These are phyloP conservation scores for Sclerurus mexicanus DNA, from an alignment of 2,113 vertebrate species.

Conservation along the genomic window DNA sequence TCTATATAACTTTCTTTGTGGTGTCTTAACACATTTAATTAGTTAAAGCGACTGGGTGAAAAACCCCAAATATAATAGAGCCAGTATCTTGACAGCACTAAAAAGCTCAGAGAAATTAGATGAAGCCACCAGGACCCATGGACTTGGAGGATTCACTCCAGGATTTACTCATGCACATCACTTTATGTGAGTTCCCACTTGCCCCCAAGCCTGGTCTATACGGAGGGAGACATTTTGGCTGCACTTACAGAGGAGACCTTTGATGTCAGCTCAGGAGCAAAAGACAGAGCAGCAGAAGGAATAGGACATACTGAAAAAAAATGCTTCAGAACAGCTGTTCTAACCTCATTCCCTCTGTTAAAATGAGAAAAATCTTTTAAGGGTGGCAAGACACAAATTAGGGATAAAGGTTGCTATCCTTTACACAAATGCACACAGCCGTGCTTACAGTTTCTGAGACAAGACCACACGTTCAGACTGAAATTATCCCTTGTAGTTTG, in stretches of 20 bases:
- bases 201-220: not conserved
- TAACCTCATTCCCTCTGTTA: not conserved
- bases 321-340: not conserved
- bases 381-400: not conserved
- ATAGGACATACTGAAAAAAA: not conserved
- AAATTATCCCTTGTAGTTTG: not conserved
- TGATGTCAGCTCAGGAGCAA: not conserved
- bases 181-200: not conserved
- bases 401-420: not conserved
- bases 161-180: not conserved
- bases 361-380: not conserved
- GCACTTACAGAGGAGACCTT: not conserved
- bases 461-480: not conserved
- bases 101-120: not conserved
- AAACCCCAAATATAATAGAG: not conserved
- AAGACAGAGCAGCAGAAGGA: not conserved
- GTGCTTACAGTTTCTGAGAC: not conserved
- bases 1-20: not conserved
- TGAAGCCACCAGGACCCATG: not conserved
- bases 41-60: not conserved
- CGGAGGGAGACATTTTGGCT: not conserved
- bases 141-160: not conserved
- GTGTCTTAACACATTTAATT: slow-evolving; percentile 34
- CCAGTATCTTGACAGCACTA: not conserved
- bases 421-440: not conserved